phyloP scores from a whole-genome alignment of 1,140 invertebrate genomes.

The Anagrus nilaparvatae region DNA sequence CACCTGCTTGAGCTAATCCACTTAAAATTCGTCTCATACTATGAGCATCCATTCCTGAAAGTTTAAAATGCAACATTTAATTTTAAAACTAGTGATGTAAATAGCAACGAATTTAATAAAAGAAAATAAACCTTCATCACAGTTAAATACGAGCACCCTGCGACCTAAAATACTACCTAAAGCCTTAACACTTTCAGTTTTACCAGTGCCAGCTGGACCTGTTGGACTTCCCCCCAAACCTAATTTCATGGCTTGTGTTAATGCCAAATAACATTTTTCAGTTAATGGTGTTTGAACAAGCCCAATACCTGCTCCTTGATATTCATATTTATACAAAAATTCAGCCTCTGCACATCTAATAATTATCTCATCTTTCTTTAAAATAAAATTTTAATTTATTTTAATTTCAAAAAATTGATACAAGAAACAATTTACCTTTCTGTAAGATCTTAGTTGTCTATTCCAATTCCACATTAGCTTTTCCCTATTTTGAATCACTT shows the following conservation, averaged over 20 bases:
- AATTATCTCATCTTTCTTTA: conserved; percentile 42
- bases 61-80: conserved; percentile 9
- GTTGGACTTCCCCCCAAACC: conserved; percentile 97
- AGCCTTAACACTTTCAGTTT: conserved; percentile 96
- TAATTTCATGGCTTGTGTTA: conserved; percentile 91
- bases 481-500: conserved; percentile 26
- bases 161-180: conserved; percentile 80
- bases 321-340: conserved; percentile 95
- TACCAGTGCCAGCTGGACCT: conserved; percentile 96
- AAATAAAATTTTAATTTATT: conserved; percentile 4
- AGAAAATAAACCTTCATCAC: conserved; percentile 65
- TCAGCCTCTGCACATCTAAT: conserved; percentile 78
- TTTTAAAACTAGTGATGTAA: background rate
- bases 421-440: conserved; percentile 21
- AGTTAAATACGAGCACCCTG: conserved; percentile 94
- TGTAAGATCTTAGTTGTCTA: conserved; percentile 71
- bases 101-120: background rate
- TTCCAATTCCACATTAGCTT: conserved; percentile 76
- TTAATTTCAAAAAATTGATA: conserved; percentile 1
- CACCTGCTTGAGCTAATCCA: conserved; percentile 87
- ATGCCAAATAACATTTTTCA: conserved; percentile 90
- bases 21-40: conserved; percentile 89
- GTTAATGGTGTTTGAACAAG: conserved; percentile 88
- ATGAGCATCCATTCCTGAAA: conserved; percentile 81
- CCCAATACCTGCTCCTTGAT: conserved; percentile 78